These are phyloP conservation scores for Xestobium rufovillosum DNA, from an alignment of 2,888 invertebrate species.

Conservation along the genomic window DNA sequence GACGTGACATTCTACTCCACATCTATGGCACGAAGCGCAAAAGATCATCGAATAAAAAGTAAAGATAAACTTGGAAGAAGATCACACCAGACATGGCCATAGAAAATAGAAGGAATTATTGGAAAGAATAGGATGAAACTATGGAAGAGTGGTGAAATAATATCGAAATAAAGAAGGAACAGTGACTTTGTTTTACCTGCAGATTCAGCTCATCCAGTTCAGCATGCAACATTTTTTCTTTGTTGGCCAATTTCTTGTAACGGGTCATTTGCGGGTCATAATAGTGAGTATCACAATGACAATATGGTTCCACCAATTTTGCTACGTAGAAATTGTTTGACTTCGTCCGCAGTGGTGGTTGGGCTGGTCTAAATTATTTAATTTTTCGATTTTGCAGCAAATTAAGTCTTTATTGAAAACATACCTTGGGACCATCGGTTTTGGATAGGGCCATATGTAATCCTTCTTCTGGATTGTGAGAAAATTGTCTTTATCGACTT, in stretches of 20 bases:
- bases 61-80: too few species aligned
- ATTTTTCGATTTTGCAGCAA: background rate
- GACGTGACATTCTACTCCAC: too few species aligned
- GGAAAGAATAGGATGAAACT: too few species aligned
- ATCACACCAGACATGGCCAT: too few species aligned
- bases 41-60: too few species aligned
- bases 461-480: conserved; percentile 46
- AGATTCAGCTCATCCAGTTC: conserved; percentile 48
- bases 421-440: conserved; percentile 51
- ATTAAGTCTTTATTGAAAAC: too few species aligned
- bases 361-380: conserved; percentile 46
- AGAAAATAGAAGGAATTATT: too few species aligned
- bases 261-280: conserved; percentile 54
- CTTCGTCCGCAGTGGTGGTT: conserved; percentile 50
- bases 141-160: too few species aligned
- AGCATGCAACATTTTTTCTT: conserved; percentile 51
- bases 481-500: conserved; percentile 42
- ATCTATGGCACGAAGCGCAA: too few species aligned
- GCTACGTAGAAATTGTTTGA: conserved; percentile 45
- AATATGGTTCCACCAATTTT: conserved; percentile 53
- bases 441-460: conserved; percentile 54
- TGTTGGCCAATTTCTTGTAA: conserved; percentile 54
- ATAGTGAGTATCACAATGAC: conserved; percentile 56
- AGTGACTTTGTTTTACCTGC: too few species aligned
- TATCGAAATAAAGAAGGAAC: too few species aligned